phyloP scores from a whole-genome alignment of 2,113 vertebrate species.

The Eubucco bourcierii region DNA sequence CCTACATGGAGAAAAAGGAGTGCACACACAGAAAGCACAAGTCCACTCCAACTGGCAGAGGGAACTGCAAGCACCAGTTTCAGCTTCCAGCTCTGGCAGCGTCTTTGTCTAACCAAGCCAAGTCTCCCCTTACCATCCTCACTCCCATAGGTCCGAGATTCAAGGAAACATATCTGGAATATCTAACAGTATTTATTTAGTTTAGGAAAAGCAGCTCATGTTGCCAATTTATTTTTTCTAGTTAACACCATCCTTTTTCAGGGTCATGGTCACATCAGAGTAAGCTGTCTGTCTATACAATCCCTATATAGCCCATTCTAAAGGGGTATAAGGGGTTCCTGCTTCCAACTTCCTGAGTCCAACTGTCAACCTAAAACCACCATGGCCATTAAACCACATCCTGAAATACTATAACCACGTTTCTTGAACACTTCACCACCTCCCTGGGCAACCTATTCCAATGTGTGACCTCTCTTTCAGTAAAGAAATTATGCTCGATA shows the following conservation, averaged over 20 bases:
- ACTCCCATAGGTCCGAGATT: background rate
- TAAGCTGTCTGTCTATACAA: background rate
- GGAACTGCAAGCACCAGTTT: background rate
- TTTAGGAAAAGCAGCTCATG: background rate
- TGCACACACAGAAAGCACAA: accelerated
- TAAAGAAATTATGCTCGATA: too few species aligned
- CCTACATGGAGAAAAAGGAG: background rate
- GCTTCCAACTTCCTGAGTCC: background rate
- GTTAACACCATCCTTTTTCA: background rate
- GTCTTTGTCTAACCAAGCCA: background rate
- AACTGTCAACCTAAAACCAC: too few species aligned
- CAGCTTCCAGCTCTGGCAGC: background rate
- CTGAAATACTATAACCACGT: too few species aligned
- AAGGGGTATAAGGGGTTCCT: background rate
- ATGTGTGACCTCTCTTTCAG: too few species aligned
- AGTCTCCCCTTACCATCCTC: background rate
- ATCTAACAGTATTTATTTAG: background rate
- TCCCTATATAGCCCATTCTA: background rate
- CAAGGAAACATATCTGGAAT: background rate
- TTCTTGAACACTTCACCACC: too few species aligned
- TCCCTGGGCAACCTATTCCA: too few species aligned
- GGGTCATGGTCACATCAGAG: background rate
- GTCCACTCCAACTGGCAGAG: background rate
- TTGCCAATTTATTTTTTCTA: background rate
- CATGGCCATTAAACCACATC: too few species aligned